Base-by-base conservation (phyloP, 1,140 invertebrate genomes). In the Orchesella cincta region DNA sequence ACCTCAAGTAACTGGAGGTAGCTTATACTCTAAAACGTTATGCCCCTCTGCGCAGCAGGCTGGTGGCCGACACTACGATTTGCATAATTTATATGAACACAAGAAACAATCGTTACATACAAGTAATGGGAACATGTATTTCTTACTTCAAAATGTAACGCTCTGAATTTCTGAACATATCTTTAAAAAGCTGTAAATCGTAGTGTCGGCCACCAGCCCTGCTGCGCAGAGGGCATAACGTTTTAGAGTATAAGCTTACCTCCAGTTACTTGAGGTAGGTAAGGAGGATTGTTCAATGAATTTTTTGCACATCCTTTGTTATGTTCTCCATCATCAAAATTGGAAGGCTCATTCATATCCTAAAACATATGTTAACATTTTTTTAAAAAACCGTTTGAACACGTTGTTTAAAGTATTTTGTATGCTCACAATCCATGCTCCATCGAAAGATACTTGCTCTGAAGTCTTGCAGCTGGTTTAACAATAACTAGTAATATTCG, bases 261-360 rank as follows among this genome's bases (percentile, higher is more conserved):
- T 0, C 88, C 88, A 28, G 86, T 83, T 1, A 89, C 86, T 23
- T 84, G 85, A 0, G 93, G 93, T 16, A 88, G 35, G 86, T 93
- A 94, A 0, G 90, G 90, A 0, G 93, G 89, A 81, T 89, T 86
- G 84, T 94, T 93, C 0, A 91, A 86, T 78, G 89, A 91, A 8
- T 87, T 75, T 18, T 83, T 82, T 82, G 89, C 88, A 54, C 93
- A 89, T 20, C 87, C 85, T 89, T 62, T 86, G 75, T 82, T 52
- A 26, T 80, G 78, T 54, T 85, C 85, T 28, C 93, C 93, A 82
- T 90, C 88, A n/a, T 90, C 87, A 86, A 94, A 93, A 84, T 93
- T 95, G 0, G 92, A 92, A 1, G 93, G 91, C 84, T 96, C 94
- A 85, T 96, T 95, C 94, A 95, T 88, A 79, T 88, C 87, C 62